Evolutionary conservation across 2,888 invertebrate genomes (phyloP).

Genomic region (Gymnocheta viridis): DNA sequence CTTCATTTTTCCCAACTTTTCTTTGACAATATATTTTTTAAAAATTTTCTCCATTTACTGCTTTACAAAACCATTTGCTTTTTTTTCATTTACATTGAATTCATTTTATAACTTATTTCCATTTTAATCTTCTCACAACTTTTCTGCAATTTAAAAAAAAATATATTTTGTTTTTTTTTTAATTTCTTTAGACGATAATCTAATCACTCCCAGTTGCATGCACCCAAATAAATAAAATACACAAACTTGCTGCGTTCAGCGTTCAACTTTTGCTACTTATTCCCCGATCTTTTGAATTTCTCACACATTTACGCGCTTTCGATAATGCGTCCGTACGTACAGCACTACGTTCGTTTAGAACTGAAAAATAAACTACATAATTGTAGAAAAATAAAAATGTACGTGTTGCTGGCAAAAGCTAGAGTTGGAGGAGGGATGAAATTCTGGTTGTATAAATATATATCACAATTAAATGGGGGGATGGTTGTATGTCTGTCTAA

Average conservation of each 20-base stretch:
- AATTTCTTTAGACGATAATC: slow-evolving; percentile 25
- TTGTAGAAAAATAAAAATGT: slow-evolving; percentile 30
- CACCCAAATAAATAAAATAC: slow-evolving; percentile 10
- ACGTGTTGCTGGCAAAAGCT: slow-evolving; percentile 49
- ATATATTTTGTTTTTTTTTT: not conserved
- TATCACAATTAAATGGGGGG: not conserved
- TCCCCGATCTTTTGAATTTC: slow-evolving; percentile 20
- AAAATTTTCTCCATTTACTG: not conserved
- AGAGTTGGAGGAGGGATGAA: slow-evolving; percentile 6
- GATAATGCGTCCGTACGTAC: slow-evolving; percentile 72
- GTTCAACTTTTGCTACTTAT: slow-evolving; percentile 10
- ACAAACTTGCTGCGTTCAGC: slow-evolving; percentile 25
- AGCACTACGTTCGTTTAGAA: slow-evolving; percentile 74
- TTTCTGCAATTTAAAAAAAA: not conserved
- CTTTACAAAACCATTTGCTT: not conserved
- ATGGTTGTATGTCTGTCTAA: slow-evolving; percentile 31
- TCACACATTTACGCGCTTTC: slow-evolving; percentile 60
- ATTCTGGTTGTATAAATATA: not conserved
- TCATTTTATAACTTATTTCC: not conserved
- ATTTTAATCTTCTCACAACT: slow-evolving; percentile 15
- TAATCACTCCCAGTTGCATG: slow-evolving; percentile 23
- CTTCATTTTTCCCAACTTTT: not conserved
- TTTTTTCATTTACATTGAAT: slow-evolving; percentile 11
- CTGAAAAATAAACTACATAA: slow-evolving; percentile 74
- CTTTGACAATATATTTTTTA: slow-evolving; percentile 19